Base-by-base conservation (phyloP, 2,113 vertebrate species). In the Oreotragus oreotragus region DNA sequence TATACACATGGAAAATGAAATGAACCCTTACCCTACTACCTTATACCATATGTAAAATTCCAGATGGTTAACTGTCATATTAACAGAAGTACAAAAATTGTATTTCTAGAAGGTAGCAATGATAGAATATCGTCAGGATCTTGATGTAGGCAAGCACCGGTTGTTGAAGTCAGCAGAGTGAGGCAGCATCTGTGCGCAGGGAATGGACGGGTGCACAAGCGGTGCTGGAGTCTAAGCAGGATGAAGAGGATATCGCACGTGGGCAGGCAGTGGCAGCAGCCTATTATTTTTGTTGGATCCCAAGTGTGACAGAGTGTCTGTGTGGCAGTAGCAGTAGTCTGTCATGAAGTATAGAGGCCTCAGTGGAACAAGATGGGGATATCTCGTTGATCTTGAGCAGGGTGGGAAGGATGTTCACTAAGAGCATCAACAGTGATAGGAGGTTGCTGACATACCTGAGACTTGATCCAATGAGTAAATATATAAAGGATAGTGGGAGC, bases 1-100 rank as follows among this genome's bases (percentile, higher is more conserved):
- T 60, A 43, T 12, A 76, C 6, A 57, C 1, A 70, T 2, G 14
- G 39, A 66, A 93, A 86, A 81, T 53, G 47, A 95, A 93, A 85
- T 76, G 39, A 93, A 76, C n/a, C 83, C 19, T 51, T 60, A 86
- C 47, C 13, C 19, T 73, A 17, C 86, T 83, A 60, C 8, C n/a
- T 62, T 76, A 79, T 7, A 60, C 17, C 27, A 84, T 28, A 53
- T 53, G 84, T 66, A 94, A 84, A 55, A 66, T 39, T 94, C 28
- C 55, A 87, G 73, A 88, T 39, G 70, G 27, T 88, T 81, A 92
- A 36, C 5, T 57, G 25, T 70, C 23, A 58, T 77, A 96, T 6
- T 77, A 11, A 90, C 33, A 88, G 39, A 83, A 53, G 60, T 47
- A 80, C 57, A 91, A 97, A 94, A 94, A n/a, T n/a, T n/a, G n/a